These are phyloP conservation scores for Melanaphis sacchari DNA, from an alignment of 1,140 invertebrate species.

Conservation along the genomic window DNA sequence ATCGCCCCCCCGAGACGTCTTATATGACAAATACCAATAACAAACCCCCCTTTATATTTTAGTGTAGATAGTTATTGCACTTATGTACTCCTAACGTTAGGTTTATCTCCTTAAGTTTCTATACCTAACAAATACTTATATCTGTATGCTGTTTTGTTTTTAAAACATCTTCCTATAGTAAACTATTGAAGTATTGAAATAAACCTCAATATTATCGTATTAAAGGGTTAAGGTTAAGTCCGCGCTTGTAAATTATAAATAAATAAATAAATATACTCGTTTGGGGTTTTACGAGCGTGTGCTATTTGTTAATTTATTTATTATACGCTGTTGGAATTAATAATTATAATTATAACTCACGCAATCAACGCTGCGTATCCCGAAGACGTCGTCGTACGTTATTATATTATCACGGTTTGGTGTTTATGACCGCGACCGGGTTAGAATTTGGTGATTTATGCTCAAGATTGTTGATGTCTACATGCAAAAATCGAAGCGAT, in stretches of 20 bases:
- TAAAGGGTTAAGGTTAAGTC: neutral
- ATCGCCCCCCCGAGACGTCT: no score
- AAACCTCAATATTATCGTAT: neutral
- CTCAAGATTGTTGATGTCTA: neutral
- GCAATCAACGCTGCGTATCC: conserved; percentile 19
- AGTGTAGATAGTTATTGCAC: no score
- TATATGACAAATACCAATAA: no score
- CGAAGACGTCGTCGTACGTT: neutral
- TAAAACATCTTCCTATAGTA: no score
- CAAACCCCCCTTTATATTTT: no score
- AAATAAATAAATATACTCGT: neutral
- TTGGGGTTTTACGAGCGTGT: neutral
- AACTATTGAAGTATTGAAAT: neutral
- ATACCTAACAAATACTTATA: no score
- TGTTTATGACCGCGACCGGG: neutral
- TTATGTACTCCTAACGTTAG: no score
- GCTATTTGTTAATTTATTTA: neutral
- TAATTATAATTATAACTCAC: neutral
- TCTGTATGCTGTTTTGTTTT: no score
- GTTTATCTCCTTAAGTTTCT: no score
- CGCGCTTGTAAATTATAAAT: neutral
- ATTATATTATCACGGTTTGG: conserved; percentile 14
- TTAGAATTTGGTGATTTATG: neutral
- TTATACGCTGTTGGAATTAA: neutral
- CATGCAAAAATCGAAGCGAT: neutral